These are phyloP conservation scores for Cheiracanthium punctorium DNA, from an alignment of 2,888 invertebrate species.

Conservation along the genomic window DNA sequence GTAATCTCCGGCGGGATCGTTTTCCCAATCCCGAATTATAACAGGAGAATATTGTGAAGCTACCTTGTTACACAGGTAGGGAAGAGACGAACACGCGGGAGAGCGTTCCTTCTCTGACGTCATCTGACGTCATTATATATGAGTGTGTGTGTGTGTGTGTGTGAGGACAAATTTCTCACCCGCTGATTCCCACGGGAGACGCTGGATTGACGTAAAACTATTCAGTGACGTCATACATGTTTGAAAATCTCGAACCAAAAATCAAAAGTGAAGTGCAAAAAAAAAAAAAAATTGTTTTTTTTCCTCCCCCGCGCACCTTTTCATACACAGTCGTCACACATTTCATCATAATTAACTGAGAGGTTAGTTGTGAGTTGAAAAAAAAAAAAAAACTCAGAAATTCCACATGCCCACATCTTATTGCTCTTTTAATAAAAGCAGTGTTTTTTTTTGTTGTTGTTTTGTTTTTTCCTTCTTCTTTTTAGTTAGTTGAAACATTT, in stretches of 20 bases:
- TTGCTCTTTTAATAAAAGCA: neutral
- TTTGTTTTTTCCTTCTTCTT: no score
- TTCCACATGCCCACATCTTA: neutral
- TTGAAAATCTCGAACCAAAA: slow-evolving; percentile 36
- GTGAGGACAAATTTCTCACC: slow-evolving; percentile 41
- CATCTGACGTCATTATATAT: slow-evolving; percentile 62
- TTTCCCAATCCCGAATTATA: slow-evolving; percentile 17
- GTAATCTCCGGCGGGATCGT: slow-evolving; percentile 35
- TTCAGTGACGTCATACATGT: slow-evolving; percentile 49
- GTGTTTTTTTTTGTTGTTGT: neutral
- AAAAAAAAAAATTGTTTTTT: no score
- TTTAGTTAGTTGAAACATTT: no score
- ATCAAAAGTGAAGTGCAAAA: neutral
- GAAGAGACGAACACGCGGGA: slow-evolving; percentile 45
- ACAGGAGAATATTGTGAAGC: slow-evolving; percentile 15
- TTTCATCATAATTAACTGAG: neutral
- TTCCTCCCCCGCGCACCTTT: neutral
- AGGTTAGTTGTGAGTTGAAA: no score
- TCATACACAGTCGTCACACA: neutral
- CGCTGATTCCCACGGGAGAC: slow-evolving; percentile 41
- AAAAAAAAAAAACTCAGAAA: neutral
- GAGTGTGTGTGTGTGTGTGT: neutral
- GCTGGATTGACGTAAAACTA: slow-evolving; percentile 53
- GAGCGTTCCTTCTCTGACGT: slow-evolving; percentile 38
- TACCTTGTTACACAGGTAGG: slow-evolving; percentile 43